Conservation (phyloP, 2,113 vertebrate genomes). For the Numenius arquata region DNA sequence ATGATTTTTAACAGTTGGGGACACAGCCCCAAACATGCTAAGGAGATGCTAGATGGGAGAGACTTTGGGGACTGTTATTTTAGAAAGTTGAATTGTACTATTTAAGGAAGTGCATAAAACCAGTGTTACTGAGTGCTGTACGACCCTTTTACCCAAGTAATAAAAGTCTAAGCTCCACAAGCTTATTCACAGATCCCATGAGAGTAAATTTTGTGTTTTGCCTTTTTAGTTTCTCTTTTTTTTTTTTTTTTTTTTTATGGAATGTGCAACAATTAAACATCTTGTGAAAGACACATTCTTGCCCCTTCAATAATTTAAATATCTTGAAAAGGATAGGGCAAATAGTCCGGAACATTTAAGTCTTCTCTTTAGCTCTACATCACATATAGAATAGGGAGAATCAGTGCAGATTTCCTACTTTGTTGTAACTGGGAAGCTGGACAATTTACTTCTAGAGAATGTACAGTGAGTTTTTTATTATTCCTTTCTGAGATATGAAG, state of each 20-base stretch:
- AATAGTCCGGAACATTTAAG: not conserved
- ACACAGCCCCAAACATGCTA: not conserved
- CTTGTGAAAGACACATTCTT: not conserved
- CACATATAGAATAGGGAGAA: not conserved
- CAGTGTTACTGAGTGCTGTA: not conserved
- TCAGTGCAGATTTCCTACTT: not conserved
- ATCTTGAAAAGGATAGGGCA: not conserved
- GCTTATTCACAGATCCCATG: not conserved
- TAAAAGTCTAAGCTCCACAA: not conserved
- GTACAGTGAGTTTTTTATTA: not conserved
- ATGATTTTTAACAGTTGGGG: not conserved
- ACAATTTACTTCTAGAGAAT: not conserved
- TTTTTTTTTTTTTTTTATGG: not conserved
- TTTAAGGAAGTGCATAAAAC: constrained; percentile 34
- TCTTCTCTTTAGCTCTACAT: not conserved
- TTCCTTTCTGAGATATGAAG: not conserved
- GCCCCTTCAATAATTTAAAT: not conserved
- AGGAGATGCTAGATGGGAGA: not conserved
- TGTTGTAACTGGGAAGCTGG: not conserved
- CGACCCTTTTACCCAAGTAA: constrained; percentile 10
- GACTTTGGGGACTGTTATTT: not conserved
- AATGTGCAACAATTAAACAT: not conserved
- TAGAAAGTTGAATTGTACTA: constrained; percentile 11
- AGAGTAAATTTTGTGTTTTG: not conserved
- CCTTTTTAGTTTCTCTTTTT: not conserved